Conservation (phyloP, 2,888 invertebrate species). For the Heliconius aoede region DNA sequence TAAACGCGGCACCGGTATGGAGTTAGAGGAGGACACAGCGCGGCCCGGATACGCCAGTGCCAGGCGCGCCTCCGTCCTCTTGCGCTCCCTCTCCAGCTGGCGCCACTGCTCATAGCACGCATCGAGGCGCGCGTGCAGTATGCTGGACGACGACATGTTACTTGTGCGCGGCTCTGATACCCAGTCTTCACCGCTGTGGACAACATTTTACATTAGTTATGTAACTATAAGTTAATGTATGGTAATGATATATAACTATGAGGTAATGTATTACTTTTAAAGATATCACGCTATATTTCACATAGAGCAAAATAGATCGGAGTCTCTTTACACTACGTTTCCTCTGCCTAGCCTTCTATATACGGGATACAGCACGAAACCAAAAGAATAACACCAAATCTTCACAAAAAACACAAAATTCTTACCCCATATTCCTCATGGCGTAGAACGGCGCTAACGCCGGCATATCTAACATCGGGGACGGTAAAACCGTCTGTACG, state of each 20-base stretch:
- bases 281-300: too few species aligned
- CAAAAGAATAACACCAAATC: too few species aligned
- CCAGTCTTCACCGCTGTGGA: neutral
- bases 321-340: too few species aligned
- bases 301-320: too few species aligned
- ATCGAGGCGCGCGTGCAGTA: conserved; percentile 88
- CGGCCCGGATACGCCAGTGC: conserved; percentile 91
- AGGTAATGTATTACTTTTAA: too few species aligned
- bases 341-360: too few species aligned
- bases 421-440: conserved; percentile 77
- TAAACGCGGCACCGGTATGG: conserved; percentile 89
- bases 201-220: too few species aligned
- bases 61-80: conserved; percentile 90
- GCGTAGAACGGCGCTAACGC: conserved; percentile 74
- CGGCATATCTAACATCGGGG: conserved; percentile 74
- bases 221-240: too few species aligned
- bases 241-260: too few species aligned
- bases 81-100: conserved; percentile 90
- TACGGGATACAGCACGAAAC: too few species aligned
- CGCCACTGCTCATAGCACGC: conserved; percentile 92
- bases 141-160: conserved; percentile 72
- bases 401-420: neutral
- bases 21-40: conserved; percentile 90
- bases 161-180: neutral
- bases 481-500: conserved; percentile 71